Evolutionary conservation across 2,888 invertebrate genomes (phyloP).

Genomic region (Tanypteryx hageni): DNA sequence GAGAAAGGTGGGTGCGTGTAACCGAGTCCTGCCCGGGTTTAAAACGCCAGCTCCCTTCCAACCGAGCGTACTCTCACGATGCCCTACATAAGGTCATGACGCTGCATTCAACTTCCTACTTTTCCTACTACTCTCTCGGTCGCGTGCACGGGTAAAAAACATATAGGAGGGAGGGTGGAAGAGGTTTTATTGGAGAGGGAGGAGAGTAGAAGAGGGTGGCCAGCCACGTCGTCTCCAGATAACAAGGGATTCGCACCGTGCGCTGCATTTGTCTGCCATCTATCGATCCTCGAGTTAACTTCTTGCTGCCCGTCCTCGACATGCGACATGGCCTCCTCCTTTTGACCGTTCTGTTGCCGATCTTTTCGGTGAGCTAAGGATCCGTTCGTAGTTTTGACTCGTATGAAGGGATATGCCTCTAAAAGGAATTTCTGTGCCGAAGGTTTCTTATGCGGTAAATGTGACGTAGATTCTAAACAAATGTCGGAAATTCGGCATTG

Average conservation of each 20-base stretch:
- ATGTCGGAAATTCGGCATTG: too few relatives aligned
- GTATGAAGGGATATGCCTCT: too few relatives aligned
- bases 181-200: background rate
- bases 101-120: background rate
- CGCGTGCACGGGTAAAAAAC: background rate
- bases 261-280: slow-evolving; percentile 62
- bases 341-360: background rate
- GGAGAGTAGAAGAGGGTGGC: slow-evolving; percentile 41
- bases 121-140: background rate
- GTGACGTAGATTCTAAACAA: too few relatives aligned
- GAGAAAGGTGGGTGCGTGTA: background rate
- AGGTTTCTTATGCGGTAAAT: too few relatives aligned
- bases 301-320: slow-evolving; percentile 16
- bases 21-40: background rate
- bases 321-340: background rate
- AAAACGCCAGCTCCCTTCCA: background rate
- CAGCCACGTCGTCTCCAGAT: slow-evolving; percentile 46
- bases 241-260: slow-evolving; percentile 44
- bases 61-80: background rate
- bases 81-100: slow-evolving; percentile 40
- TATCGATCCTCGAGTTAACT: slow-evolving; percentile 53
- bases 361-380: background rate
- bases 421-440: too few relatives aligned
- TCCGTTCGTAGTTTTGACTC: background rate
- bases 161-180: background rate